Conservation (phyloP, 1,140 invertebrate species). For the Apis dorsata region DNA sequence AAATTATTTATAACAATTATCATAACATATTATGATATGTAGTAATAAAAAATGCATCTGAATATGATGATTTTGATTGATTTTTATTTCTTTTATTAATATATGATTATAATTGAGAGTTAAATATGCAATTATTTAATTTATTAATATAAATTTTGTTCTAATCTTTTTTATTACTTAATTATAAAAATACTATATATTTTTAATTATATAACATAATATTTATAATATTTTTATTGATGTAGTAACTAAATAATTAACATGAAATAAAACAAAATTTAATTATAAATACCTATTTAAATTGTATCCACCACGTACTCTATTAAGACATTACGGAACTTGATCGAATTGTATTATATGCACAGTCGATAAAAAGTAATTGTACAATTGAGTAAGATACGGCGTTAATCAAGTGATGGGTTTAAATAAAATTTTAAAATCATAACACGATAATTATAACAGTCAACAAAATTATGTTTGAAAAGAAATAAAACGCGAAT, state of each 20-base stretch:
- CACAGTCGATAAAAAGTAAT: conserved; percentile 3
- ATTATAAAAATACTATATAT: too few relatives aligned
- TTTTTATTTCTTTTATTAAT: background rate
- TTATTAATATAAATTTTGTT: background rate
- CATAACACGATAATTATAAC: background rate
- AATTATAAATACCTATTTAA: background rate
- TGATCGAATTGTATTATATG: background rate
- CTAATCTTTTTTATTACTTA: too few relatives aligned
- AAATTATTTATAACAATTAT: background rate
- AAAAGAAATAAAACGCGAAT: conserved; percentile 20
- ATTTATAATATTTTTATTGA: too few relatives aligned
- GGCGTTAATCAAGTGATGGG: conserved; percentile 40
- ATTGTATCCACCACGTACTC: background rate
- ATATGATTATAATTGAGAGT: background rate
- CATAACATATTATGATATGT: too few relatives aligned
- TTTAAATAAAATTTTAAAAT: conserved; percentile 23
- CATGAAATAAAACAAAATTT: background rate
- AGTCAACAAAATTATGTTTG: too few relatives aligned
- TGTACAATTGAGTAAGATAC: background rate
- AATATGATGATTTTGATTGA: too few relatives aligned
- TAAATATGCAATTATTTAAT: background rate
- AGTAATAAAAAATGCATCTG: background rate
- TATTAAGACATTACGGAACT: background rate
- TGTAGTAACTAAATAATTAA: background rate
- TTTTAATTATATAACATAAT: too few relatives aligned